Base-by-base conservation (phyloP, 2,888 invertebrate genomes). In the Pycnomerus fuliginosus region DNA sequence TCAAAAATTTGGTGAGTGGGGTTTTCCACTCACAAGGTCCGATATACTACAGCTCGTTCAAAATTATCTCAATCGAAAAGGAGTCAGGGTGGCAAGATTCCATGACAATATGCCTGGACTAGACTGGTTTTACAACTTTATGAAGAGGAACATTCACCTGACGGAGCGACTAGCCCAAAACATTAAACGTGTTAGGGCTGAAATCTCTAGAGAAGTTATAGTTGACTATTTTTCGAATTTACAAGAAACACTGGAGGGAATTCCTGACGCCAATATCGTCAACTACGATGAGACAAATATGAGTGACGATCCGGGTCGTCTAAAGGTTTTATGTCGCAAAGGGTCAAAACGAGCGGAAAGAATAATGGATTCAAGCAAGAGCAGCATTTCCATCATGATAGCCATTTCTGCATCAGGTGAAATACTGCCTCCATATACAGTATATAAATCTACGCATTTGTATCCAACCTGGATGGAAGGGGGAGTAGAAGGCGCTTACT, bases 221-320 rank as follows among this genome's bases (percentile, higher is more conserved):
- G 32, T 12, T 11, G 23, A 48, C 34, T 51, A 44, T 38, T 48
- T 51, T 39, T 8, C 31, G 30, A 45, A 45, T 35, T 36, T 51
- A 22, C 15, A 16, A 20, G 22, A 23, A 16, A 34, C 37, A 7
- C 24, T 37, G 22, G 44, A 47, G 40, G 33, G 28, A 41, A 38
- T 36, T 22, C 23, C 36, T 7, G 24, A 40, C 7, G 22, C 25
- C 7, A 16, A 43, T 29, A 43, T 43, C 2, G 28, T 52, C 7
- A 54, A 54, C 29, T 48, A 52, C 20, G 52, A 52, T 16, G 52
- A 50, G 23, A 52, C 37, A 3, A 54, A 52, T 33, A 14, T 55
- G 3, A 42, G 35, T 2, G 55, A 55, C 34, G 49, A 55, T 29
- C 52, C 50, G 5, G 52, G 47, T 1, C 38, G 33, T 39, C 7